A percentile compares a stretch with the other conserved stretches of the same genome.
phyloP scores from a whole-genome alignment of 2,113 vertebrate genomes.

The Sus scrofa region T2T-Sscrofa CM000812.6:278894001-278894500 shows the following conservation, averaged over 20 bases:
- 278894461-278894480: constrained; percentile 14
- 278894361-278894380: constrained; percentile 7
- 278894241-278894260: neutral
- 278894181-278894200: neutral
- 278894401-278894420: neutral
- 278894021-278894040: constrained; percentile 4
- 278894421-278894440: neutral
- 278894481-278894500: neutral
- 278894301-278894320: neutral
- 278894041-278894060: neutral
- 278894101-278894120: constrained; percentile 21
- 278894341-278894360: neutral
- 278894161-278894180: constrained; percentile 27
- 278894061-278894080: neutral
- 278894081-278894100: constrained; percentile 9
- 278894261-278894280: neutral
- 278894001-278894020: neutral
- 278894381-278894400: neutral
- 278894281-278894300: neutral
- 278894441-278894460: neutral
- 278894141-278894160: neutral
- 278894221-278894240: neutral
- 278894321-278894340: constrained; percentile 19
- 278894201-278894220: neutral
- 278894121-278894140: neutral